A percentile compares a stretch with the other conserved stretches of the same genome.
Conservation (phyloP, 2,113 vertebrate genomes). For the Bettongia penicillata region DNA sequence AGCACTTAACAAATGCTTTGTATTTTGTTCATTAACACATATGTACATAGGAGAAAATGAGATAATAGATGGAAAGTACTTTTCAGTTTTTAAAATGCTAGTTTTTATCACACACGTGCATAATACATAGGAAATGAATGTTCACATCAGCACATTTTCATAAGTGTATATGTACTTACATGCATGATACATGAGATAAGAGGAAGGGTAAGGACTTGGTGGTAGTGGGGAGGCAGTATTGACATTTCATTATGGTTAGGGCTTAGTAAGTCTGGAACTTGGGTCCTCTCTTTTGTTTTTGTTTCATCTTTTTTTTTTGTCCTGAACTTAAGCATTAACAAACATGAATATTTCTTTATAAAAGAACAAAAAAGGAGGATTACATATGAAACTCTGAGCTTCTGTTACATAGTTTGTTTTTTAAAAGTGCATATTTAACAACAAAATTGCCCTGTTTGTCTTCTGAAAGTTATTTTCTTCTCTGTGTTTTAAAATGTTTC, state of each 20-base stretch:
- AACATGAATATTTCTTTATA: neutral
- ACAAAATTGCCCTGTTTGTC: neutral
- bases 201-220: neutral
- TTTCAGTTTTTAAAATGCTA: neutral
- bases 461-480: neutral
- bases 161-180: too few species aligned
- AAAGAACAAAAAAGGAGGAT: neutral
- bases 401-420: neutral
- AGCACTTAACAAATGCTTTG: neutral
- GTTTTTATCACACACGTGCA: neutral
- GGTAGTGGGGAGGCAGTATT: neutral
- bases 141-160: too few species aligned
- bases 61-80: neutral
- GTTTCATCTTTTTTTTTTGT: neutral
- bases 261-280: neutral
- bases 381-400: neutral
- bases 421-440: neutral
- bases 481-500: neutral
- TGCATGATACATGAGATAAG: neutral
- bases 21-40: neutral
- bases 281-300: neutral
- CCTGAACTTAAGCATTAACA: neutral
- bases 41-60: neutral
- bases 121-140: neutral
- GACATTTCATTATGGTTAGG: neutral